phyloP scores from a whole-genome alignment of 2,797 vertebrate species.

The Melanotaenia trifasciata region DNA sequence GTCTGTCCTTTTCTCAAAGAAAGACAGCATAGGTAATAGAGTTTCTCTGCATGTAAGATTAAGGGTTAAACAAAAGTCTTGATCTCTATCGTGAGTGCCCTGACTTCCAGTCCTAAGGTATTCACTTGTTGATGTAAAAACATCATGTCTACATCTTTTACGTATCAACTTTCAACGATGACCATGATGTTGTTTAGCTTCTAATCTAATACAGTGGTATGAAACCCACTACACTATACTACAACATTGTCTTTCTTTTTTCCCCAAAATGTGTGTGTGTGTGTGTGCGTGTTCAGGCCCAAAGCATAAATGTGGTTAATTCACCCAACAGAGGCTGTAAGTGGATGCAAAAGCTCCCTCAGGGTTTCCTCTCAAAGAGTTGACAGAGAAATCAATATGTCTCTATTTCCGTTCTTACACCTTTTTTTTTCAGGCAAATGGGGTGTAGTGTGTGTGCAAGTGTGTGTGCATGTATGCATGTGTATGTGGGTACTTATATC shows the following conservation, averaged over 20 bases:
- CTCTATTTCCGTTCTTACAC: conserved; percentile 46
- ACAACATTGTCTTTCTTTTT: conserved; percentile 27
- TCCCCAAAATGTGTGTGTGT: conserved; percentile 21
- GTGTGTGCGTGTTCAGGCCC: conserved; percentile 41
- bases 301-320: conserved; percentile 60
- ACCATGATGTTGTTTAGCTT: conserved; percentile 33
- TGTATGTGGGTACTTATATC: conserved; percentile 4
- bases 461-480: not conserved
- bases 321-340: conserved; percentile 54
- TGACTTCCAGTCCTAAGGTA: conserved; percentile 23
- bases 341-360: conserved; percentile 60
- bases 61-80: conserved; percentile 50
- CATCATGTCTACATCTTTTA: conserved; percentile 19
- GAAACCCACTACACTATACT: conserved; percentile 50
- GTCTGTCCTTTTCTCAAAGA: conserved; percentile 20
- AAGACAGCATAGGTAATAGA: conserved; percentile 28
- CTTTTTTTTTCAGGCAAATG: conserved; percentile 46
- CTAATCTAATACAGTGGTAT: conserved; percentile 49
- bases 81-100: conserved; percentile 34
- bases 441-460: conserved; percentile 33
- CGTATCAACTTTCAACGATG: conserved; percentile 20
- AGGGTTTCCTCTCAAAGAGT: conserved; percentile 64
- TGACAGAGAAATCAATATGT: conserved; percentile 69
- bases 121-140: conserved; percentile 44
- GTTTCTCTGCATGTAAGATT: conserved; percentile 46